phyloP scores from a whole-genome alignment of 2,888 invertebrate species.

The Rhogogaster chlorosoma region DNA sequence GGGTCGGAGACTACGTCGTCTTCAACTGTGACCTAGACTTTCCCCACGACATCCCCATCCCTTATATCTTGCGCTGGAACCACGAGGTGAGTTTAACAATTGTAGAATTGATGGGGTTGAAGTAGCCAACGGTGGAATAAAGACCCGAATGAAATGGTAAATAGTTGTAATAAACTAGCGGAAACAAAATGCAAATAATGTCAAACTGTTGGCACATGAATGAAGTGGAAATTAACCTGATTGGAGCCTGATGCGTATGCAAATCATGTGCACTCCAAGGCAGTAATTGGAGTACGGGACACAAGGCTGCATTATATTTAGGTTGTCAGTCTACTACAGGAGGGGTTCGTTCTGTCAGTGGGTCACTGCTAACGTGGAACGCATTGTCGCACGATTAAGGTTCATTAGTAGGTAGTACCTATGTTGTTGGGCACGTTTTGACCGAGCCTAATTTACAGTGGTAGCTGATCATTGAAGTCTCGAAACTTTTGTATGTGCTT shows the following conservation, averaged over 20 bases:
- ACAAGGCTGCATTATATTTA: constrained; percentile 73
- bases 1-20: constrained; percentile 88
- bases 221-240: constrained; percentile 71
- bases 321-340: constrained; percentile 64
- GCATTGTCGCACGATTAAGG: constrained; percentile 74
- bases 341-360: constrained; percentile 68
- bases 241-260: constrained; percentile 74
- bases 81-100: constrained; percentile 85
- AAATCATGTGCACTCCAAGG: constrained; percentile 70
- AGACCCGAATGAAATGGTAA: neutral
- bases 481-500: neutral
- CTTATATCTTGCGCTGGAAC: constrained; percentile 94
- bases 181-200: constrained; percentile 68
- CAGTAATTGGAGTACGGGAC: constrained; percentile 74
- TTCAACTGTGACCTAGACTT: constrained; percentile 93
- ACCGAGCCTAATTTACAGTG: constrained; percentile 6
- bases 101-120: neutral
- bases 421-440: constrained; percentile 25
- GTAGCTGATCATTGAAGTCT: constrained; percentile 3
- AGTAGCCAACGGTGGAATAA: neutral
- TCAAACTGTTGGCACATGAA: constrained; percentile 54
- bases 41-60: constrained; percentile 91
- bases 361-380: constrained; percentile 71
- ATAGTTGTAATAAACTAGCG: constrained; percentile 52
- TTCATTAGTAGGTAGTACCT: constrained; percentile 63